A percentile compares a stretch with the other conserved stretches of the same genome.
phyloP scores from a whole-genome alignment of 2,113 vertebrate species.

The Mobula hypostoma region DNA sequence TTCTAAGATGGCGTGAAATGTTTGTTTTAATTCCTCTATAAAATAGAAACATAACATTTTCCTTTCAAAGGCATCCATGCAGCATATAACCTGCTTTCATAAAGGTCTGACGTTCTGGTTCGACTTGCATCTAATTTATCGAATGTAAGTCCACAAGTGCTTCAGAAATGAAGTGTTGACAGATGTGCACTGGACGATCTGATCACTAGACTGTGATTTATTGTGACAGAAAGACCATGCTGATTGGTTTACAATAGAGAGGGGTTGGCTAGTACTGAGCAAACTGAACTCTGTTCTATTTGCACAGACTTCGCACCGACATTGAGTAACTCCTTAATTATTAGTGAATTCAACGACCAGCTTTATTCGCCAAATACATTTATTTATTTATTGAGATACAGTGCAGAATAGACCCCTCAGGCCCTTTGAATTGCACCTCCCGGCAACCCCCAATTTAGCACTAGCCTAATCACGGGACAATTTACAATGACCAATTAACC shows the following conservation, averaged over 20 bases:
- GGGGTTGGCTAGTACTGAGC: not conserved
- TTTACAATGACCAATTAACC: too few relatives aligned
- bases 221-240: slow-evolving; percentile 12
- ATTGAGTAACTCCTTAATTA: not conserved
- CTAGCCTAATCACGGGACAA: too few relatives aligned
- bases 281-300: slow-evolving; percentile 27
- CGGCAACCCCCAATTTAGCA: too few relatives aligned
- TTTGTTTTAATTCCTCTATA: not conserved
- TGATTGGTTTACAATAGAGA: not conserved
- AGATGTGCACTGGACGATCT: not conserved
- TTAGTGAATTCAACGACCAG: not conserved
- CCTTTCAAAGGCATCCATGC: not conserved
- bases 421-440: too few relatives aligned
- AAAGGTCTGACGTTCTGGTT: not conserved
- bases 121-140: not conserved
- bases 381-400: too few relatives aligned
- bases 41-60: not conserved
- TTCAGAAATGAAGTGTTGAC: not conserved
- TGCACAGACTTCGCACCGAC: not conserved
- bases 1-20: too few relatives aligned
- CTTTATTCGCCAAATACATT: too few relatives aligned
- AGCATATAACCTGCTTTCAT: not conserved
- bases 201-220: slow-evolving; percentile 9
- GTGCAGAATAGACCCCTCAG: too few relatives aligned
- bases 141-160: not conserved